phyloP scores from a whole-genome alignment of 64 coral and sea anemone species.

The Stylophora pistillata region DNA sequence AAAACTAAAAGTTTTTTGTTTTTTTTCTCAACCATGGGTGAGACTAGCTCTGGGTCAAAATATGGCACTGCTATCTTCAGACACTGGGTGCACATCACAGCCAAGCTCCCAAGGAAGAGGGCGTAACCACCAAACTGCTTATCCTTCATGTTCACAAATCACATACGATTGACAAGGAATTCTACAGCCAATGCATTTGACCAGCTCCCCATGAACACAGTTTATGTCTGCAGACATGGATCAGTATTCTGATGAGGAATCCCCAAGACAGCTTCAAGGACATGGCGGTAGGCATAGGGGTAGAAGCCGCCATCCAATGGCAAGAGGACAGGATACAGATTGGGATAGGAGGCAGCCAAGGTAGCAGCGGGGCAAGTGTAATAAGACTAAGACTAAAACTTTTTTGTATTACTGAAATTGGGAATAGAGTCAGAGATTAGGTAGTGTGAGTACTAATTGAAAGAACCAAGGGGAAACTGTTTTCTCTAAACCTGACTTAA shows the following conservation, averaged over 20 bases:
- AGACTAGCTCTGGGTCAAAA: constrained; percentile 69
- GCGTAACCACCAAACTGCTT: constrained; percentile 74
- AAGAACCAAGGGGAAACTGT: too few species aligned
- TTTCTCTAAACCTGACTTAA: too few species aligned
- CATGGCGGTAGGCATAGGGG: not conserved
- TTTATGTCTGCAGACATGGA: constrained; percentile 11
- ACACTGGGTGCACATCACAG: constrained; percentile 55
- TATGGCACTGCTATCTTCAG: constrained; percentile 56
- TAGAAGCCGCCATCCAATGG: not conserved
- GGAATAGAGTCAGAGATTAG: too few species aligned
- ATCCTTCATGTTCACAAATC: constrained; percentile 77
- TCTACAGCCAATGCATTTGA: constrained; percentile 74
- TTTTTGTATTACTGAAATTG: too few species aligned
- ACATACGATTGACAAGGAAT: constrained; percentile 71
- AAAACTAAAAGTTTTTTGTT: not conserved
- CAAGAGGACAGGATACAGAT: not conserved
- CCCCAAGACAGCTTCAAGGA: not conserved
- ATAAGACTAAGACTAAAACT: not conserved
- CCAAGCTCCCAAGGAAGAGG: constrained; percentile 38
- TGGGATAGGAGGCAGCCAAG: not conserved
- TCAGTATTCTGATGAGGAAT: constrained; percentile 12
- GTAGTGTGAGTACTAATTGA: too few species aligned
- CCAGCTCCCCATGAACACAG: constrained; percentile 77
- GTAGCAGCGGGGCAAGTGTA: not conserved
- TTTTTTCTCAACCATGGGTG: constrained; percentile 13